Evolutionary conservation across 2,797 vertebrate genomes (phyloP).

Genomic region (Sebastes dallii): DNA sequence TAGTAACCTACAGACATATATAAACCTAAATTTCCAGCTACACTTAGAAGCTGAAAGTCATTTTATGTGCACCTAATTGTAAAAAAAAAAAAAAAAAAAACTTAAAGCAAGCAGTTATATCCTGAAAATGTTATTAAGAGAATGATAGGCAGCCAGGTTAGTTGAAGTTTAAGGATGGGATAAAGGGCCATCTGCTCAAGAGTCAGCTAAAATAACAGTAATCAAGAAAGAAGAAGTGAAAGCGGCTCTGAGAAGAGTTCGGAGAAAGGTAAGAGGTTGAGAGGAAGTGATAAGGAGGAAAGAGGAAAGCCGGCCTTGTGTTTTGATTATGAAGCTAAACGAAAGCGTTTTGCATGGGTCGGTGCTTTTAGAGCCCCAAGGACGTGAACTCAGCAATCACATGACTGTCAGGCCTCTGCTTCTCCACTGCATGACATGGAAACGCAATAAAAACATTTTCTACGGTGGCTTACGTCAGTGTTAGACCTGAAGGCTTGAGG

Average conservation of each 20-base stretch:
- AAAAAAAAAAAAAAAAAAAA: not conserved
- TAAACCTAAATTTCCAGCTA: not conserved
- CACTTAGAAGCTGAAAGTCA: not conserved
- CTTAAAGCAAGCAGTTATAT: not conserved
- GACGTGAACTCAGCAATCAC: conserved; percentile 43
- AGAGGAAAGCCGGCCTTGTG: not conserved
- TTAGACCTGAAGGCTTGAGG: not conserved
- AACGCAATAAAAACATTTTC: not conserved
- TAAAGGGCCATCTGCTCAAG: not conserved
- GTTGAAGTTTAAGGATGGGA: not conserved
- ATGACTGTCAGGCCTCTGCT: conserved; percentile 44
- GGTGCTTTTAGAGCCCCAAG: conserved; percentile 11
- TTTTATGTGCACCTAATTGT: not conserved
- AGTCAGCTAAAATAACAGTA: conserved; percentile 4
- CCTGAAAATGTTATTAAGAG: not conserved
- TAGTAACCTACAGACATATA: not conserved
- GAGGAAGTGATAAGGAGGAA: conserved; percentile 9
- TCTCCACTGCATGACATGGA: not conserved
- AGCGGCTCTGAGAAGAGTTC: not conserved
- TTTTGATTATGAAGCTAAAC: conserved; percentile 36
- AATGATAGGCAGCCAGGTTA: not conserved
- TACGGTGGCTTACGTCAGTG: not conserved
- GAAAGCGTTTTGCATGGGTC: conserved; percentile 19
- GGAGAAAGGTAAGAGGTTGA: not conserved
- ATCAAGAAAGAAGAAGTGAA: not conserved